Evolutionary conservation across 2,113 vertebrate genomes (phyloP).

Genomic region (Myiopsitta monachus): DNA sequence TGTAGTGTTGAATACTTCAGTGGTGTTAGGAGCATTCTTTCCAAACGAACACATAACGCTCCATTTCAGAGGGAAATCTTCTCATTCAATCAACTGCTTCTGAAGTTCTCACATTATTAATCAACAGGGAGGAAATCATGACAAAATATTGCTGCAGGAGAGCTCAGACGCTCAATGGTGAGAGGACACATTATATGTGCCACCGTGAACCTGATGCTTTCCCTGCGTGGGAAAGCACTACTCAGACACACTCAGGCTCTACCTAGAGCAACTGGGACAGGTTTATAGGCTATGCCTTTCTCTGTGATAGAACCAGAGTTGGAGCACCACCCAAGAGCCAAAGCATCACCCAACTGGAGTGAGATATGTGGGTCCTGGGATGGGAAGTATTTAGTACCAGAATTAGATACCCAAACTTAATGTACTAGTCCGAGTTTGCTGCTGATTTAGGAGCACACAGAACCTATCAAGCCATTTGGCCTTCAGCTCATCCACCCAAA

Average conservation of each 20-base stretch:
- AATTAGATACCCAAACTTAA: background rate
- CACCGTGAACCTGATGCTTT: background rate
- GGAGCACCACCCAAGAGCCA: background rate
- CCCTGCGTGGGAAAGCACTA: background rate
- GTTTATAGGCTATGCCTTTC: background rate
- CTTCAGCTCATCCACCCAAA: background rate
- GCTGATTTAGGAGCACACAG: background rate
- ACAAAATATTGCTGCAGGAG: background rate
- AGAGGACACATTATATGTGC: background rate
- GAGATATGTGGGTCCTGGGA: rapidly evolving
- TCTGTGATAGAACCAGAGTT: background rate
- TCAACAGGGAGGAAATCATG: background rate
- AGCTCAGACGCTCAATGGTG: background rate
- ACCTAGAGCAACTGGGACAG: background rate
- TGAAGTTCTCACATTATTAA: background rate
- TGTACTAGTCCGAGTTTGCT: background rate
- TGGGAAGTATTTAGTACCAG: background rate
- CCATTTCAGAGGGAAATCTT: background rate
- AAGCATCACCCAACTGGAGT: background rate
- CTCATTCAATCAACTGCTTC: background rate
- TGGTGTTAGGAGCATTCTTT: background rate
- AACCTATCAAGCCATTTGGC: background rate
- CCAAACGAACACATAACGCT: background rate
- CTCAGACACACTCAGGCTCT: background rate
- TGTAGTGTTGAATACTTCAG: background rate